phyloP scores from a whole-genome alignment of 1,140 invertebrate genomes.

The Patella vulgata region DNA sequence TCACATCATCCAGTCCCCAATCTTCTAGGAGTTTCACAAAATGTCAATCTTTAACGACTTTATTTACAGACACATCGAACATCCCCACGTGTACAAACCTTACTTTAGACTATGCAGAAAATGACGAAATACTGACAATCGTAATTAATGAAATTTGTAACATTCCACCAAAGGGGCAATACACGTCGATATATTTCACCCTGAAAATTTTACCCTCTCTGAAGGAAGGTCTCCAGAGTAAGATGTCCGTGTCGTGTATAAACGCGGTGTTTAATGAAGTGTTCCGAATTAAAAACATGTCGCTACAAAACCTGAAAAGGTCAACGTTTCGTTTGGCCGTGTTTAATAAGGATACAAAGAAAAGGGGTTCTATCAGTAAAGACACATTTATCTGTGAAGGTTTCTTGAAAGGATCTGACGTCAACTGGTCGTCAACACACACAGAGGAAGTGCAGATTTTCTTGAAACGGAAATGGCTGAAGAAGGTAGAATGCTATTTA shows the following conservation, averaged over 20 bases:
- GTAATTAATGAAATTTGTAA: no score
- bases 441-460: constrained; percentile 3
- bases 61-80: no score
- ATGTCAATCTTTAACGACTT: no score
- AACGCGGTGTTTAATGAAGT: constrained; percentile 15
- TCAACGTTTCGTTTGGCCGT: constrained; percentile 21
- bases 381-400: constrained; percentile 26
- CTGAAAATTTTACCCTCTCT: constrained; percentile 17
- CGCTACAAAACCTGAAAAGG: constrained; percentile 19
- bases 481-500: constrained; percentile 19
- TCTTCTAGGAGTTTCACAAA: no score
- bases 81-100: no score
- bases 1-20: no score
- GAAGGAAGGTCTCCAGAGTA: constrained; percentile 13
- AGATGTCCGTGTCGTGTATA: constrained; percentile 1
- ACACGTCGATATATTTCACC: no score
- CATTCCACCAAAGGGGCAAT: no score
- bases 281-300: constrained; percentile 20
- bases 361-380: constrained; percentile 23
- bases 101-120: no score
- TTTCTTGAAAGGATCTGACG: constrained; percentile 21
- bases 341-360: constrained; percentile 12
- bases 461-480: constrained; percentile 19
- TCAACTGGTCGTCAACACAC: constrained; percentile 11
- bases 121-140: no score